Conservation (phyloP, 2,113 vertebrate species). For the Fulmarus glacialis region DNA sequence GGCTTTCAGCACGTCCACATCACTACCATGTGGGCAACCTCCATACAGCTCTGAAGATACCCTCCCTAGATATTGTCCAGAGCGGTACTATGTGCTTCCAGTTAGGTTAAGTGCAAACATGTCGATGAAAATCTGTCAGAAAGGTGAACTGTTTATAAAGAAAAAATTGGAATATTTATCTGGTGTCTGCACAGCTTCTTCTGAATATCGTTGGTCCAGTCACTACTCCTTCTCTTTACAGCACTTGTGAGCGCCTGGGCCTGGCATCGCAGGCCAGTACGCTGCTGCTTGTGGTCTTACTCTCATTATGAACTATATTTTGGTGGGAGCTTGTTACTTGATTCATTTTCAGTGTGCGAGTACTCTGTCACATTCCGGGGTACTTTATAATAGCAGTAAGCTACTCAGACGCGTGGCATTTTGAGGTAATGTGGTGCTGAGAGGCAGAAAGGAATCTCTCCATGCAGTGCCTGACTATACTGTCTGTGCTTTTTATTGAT, state of each 20-base stretch:
- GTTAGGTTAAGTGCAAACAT: too few relatives aligned
- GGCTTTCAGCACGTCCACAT: not conserved
- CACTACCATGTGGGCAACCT: not conserved
- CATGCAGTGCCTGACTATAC: not conserved
- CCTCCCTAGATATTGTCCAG: not conserved
- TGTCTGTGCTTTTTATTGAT: not conserved
- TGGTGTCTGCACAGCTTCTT: not conserved
- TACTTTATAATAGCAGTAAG: not conserved
- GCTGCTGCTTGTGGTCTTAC: too few relatives aligned
- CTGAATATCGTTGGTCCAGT: too few relatives aligned
- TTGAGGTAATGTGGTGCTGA: not conserved
- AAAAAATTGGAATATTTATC: not conserved
- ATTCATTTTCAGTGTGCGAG: not conserved
- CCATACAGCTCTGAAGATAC: not conserved
- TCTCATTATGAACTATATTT: too few relatives aligned
- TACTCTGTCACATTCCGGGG: not conserved
- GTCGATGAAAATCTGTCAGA: not conserved
- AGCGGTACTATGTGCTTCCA: too few relatives aligned
- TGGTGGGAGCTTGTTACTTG: too few relatives aligned
- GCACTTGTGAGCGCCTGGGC: not conserved
- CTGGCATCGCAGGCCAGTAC: not conserved
- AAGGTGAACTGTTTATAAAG: too few relatives aligned
- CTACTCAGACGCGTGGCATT: fast-evolving
- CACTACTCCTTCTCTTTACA: not conserved
- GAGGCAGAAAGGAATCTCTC: not conserved